Base-by-base conservation (phyloP, 2,888 invertebrate genomes). In the Apamea anceps region DNA sequence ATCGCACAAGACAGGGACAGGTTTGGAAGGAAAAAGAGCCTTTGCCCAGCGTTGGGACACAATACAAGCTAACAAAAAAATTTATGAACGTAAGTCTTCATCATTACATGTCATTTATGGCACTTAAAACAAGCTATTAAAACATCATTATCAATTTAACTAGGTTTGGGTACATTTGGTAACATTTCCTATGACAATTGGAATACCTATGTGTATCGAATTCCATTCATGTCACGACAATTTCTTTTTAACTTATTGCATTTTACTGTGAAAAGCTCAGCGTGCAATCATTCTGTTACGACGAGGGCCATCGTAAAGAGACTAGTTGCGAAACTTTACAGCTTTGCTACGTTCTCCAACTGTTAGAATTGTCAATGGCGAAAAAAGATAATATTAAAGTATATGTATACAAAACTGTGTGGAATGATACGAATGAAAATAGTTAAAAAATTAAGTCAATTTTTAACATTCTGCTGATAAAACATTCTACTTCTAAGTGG, bases 261-360 rank as follows among this genome's bases (percentile, higher is more conserved):
- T 93, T 94, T 94, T 93, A 93, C 92, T 92, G 92, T 90, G 89
- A 90, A 91, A 92, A 92, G 91, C 93, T 93, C 93, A 92, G 92
- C 89, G 91, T 90, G 92, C 94, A 95, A 95, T 95, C 94, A 94
- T 95, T 94, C 90, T 90, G 94, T 94, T 94, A 95, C 95, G 93
- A 93, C 92, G 88, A 91, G 92, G 90, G 89, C 90, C 91, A 91
- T 94, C 95, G 93, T 96, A 95, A 96, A 96, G 94, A 92, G 95
- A 95, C 94, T 94, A 93, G 94, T 93, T 92, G 90, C 42, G 92
- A 89, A 95, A 93, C 94, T 96, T 96, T 95, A 95, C 93, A 93
- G 91, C 93, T 89, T 87, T 86, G 89, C 90, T 91, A 89, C 91
- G 91, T 89, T 93, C 88, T 85, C 82, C 89, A 88, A 89, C 92